Evolutionary conservation across 2,797 vertebrate genomes (phyloP).

Genomic region (Orientallactaga sibirica): DNA sequence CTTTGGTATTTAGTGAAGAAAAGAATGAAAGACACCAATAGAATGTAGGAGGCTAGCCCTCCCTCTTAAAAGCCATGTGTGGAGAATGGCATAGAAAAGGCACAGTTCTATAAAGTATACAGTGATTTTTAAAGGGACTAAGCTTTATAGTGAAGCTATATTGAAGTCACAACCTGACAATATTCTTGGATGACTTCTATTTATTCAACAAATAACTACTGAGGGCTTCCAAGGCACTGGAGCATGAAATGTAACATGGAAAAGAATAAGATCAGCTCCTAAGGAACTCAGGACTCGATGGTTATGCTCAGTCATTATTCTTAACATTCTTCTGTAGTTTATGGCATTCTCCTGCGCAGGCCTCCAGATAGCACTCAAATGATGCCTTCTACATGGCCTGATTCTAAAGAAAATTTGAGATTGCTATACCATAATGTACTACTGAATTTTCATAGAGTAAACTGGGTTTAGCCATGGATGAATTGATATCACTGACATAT

Average conservation of each 20-base stretch:
- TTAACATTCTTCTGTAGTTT: not conserved
- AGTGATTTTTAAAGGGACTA: not conserved
- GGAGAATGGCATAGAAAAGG: not conserved
- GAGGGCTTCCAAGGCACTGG: not conserved
- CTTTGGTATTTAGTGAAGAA: not conserved
- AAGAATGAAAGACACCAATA: not conserved
- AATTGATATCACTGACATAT: not conserved
- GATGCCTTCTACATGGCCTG: not conserved
- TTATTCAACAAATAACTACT: slow-evolving; percentile 10
- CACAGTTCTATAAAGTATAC: not conserved
- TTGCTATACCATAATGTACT: not conserved
- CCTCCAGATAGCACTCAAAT: not conserved
- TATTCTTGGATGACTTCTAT: not conserved
- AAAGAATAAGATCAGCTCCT: not conserved
- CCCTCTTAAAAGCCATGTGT: not conserved
- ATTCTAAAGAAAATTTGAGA: slow-evolving; percentile 5
- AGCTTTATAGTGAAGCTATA: not conserved
- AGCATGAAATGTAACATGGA: not conserved
- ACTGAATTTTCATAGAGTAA: not conserved
- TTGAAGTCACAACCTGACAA: not conserved
- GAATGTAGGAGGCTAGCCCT: not conserved
- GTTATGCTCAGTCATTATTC: not conserved
- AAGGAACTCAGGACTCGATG: not conserved
- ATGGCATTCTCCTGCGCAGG: not conserved
- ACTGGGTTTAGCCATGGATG: not conserved